A percentile compares a stretch with the other conserved stretches of the same genome.
phyloP scores from a whole-genome alignment of 1,140 invertebrate genomes.

The Harlomillsia oculata region DNA sequence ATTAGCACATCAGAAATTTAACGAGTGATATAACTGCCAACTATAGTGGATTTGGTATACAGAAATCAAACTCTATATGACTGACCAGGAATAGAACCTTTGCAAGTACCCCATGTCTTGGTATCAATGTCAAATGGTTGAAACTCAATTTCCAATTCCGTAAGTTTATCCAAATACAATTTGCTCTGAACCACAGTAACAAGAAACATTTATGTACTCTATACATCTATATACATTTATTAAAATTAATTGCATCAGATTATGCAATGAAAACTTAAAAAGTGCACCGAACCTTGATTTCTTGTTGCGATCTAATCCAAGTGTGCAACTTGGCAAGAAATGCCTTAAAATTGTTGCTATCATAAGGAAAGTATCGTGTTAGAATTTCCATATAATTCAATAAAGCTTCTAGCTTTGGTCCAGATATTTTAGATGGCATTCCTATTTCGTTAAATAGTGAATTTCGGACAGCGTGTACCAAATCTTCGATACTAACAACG shows the following conservation, averaged over 20 bases:
- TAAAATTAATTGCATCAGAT: slow-evolving; percentile 41
- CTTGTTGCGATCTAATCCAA: slow-evolving; percentile 41
- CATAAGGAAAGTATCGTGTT: slow-evolving; percentile 61
- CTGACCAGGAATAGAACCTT: slow-evolving; percentile 55
- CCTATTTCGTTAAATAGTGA: slow-evolving; percentile 71
- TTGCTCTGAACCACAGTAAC: slow-evolving; percentile 10
- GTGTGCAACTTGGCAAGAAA: slow-evolving; percentile 52
- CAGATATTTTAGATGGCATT: slow-evolving; percentile 54
- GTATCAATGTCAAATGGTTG: slow-evolving; percentile 37
- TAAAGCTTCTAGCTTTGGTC: slow-evolving; percentile 59
- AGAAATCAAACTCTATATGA: neutral
- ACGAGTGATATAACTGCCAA: neutral
- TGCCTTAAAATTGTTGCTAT: slow-evolving; percentile 48
- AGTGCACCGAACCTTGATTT: slow-evolving; percentile 51
- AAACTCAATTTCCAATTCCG: slow-evolving; percentile 23
- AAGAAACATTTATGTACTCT: slow-evolving; percentile 1
- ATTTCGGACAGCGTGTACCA: slow-evolving; percentile 72
- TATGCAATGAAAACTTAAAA: slow-evolving; percentile 35
- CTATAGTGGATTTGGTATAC: neutral
- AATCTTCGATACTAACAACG: slow-evolving; percentile 66
- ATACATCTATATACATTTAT: neutral
- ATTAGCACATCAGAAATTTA: neutral
- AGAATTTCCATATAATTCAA: slow-evolving; percentile 61
- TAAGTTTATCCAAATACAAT: slow-evolving; percentile 23
- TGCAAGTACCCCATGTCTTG: slow-evolving; percentile 69